Percentiles rank a stretch among this genome's conserved stretches.
Conservation (phyloP, 2,113 vertebrate genomes). For the Pteropus alecto region DNA sequence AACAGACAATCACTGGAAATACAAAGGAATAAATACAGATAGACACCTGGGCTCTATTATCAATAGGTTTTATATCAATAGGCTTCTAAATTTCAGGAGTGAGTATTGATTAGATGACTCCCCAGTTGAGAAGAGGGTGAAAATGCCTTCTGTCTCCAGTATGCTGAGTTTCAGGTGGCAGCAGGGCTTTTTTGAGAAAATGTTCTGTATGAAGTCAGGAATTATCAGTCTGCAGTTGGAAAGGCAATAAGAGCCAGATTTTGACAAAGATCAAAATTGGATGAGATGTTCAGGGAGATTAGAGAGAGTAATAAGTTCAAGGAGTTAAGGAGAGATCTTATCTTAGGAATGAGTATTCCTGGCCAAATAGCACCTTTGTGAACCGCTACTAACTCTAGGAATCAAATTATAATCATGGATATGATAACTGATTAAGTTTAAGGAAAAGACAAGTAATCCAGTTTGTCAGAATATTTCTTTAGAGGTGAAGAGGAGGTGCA, state of each 20-base stretch:
- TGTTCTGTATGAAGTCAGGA: neutral
- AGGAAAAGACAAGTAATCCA: neutral
- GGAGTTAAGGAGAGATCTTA: neutral
- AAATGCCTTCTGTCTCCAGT: neutral
- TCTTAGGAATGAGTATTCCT: conserved; percentile 32
- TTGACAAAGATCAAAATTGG: neutral
- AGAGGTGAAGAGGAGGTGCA: neutral
- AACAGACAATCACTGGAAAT: neutral
- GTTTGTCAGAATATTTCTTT: neutral
- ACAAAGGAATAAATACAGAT: neutral
- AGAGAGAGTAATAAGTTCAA: neutral
- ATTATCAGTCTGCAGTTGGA: neutral
- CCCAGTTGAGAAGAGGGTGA: neutral
- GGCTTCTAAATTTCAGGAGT: neutral
- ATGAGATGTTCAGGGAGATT: neutral
- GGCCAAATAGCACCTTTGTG: neutral
- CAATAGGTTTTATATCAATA: neutral
- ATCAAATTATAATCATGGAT: conserved; percentile 24
- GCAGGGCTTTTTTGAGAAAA: neutral
- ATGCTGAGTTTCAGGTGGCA: neutral
- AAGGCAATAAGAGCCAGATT: neutral
- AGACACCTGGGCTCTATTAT: neutral
- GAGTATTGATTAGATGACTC: neutral
- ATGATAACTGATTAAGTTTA: conserved; percentile 18
- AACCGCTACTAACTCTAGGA: neutral